Percentiles rank a stretch among this genome's conserved stretches.
phyloP scores from a whole-genome alignment of 2,888 invertebrate genomes.

The Vannuccia rotundouncinata region DNA sequence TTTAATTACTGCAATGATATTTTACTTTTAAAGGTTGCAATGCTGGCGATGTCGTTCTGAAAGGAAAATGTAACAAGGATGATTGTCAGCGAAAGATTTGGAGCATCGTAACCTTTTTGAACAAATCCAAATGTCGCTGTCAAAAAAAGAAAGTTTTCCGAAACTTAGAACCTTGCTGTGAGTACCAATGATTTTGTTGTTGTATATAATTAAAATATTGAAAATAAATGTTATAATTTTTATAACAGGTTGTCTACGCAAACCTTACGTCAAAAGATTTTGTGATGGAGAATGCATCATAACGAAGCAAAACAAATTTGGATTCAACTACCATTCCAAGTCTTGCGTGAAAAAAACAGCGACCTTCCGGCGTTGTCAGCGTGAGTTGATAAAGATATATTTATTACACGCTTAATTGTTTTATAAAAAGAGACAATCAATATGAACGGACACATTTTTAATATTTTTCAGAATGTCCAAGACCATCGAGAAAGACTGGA shows the following conservation, averaged over 20 bases:
- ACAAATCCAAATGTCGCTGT: constrained; percentile 2
- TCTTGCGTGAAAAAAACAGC: constrained; percentile 7
- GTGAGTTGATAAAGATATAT: no score
- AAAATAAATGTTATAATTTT: background rate
- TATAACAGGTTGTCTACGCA: constrained; percentile 6
- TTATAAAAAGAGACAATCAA: background rate
- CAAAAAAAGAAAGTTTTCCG: background rate
- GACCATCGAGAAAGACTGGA: background rate
- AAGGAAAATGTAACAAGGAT: background rate
- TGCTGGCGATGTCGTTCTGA: background rate
- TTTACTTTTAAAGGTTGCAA: constrained; percentile 6
- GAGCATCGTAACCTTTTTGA: background rate
- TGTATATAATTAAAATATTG: background rate
- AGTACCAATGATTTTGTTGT: background rate
- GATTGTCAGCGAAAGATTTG: constrained; percentile 14
- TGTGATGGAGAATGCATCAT: constrained; percentile 23
- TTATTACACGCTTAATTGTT: no score
- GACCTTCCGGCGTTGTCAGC: background rate
- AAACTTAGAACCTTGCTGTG: constrained; percentile 27
- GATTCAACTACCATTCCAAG: background rate
- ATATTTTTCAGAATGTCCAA: constrained; percentile 14
- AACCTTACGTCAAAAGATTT: background rate
- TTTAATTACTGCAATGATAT: background rate
- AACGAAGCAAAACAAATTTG: background rate
- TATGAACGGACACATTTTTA: background rate